phyloP scores from a whole-genome alignment of 23 tunicate species.

The Halocynthia roretzi region DNA sequence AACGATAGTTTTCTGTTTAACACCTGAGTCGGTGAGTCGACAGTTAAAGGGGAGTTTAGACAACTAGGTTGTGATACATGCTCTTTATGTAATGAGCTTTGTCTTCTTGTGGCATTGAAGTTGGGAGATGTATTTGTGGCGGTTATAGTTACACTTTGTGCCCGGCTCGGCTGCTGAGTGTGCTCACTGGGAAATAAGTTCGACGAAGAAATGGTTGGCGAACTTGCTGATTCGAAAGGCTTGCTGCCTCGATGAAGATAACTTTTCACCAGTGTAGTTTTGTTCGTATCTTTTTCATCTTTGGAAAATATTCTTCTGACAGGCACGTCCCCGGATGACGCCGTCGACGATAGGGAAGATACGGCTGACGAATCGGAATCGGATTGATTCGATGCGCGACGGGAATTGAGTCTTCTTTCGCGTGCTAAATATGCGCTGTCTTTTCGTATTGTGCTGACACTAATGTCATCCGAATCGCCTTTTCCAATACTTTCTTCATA shows the following conservation, averaged over 20 bases:
- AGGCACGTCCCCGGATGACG: slow-evolving; percentile 4
- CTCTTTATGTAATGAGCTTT: slow-evolving; percentile 26
- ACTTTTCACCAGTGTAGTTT: slow-evolving; percentile 6
- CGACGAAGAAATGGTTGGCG: no score
- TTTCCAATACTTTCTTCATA: slow-evolving; percentile 9
- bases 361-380: slow-evolving; percentile 21
- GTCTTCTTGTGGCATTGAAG: slow-evolving; percentile 6
- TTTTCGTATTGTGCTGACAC: slow-evolving; percentile 8
- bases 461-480: slow-evolving; percentile 1
- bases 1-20: slow-evolving; percentile 13
- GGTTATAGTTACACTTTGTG: no score
- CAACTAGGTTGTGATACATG: not conserved
- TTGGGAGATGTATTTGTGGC: no score
- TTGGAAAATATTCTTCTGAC: not conserved
- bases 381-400: slow-evolving; percentile 7
- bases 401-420: slow-evolving; percentile 12
- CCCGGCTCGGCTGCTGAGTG: no score
- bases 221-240: no score
- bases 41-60: not conserved
- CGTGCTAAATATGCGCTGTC: slow-evolving; percentile 17
- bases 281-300: slow-evolving; percentile 4
- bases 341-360: slow-evolving; percentile 16
- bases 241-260: slow-evolving; percentile 3
- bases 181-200: no score
- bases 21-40: slow-evolving; percentile 11